phyloP scores from a whole-genome alignment of 2,888 invertebrate species.

The Diogma glabrata region DNA sequence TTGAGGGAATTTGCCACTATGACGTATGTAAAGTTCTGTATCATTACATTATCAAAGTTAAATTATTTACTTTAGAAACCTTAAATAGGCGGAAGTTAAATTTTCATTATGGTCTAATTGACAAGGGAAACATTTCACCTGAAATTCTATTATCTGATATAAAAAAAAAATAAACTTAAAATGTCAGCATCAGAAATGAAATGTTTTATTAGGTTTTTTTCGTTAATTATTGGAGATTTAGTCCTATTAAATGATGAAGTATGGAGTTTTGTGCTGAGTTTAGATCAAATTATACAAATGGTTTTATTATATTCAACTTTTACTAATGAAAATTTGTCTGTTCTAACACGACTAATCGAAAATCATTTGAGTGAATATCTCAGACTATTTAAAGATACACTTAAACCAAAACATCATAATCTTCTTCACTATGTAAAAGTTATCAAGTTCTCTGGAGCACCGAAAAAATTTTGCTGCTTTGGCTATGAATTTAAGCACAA shows the following conservation, averaged over 20 bases:
- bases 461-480: slow-evolving; percentile 11
- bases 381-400: neutral
- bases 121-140: slow-evolving; percentile 12
- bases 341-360: neutral
- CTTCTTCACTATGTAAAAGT: neutral
- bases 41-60: slow-evolving; percentile 16
- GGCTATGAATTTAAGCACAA: slow-evolving; percentile 12
- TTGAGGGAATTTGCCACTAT: slow-evolving; percentile 20
- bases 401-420: neutral
- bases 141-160: slow-evolving; percentile 16
- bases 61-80: slow-evolving; percentile 16
- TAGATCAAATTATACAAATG: neutral
- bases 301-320: neutral
- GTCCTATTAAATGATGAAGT: neutral
- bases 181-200: slow-evolving; percentile 18
- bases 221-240: neutral
- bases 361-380: neutral
- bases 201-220: no score
- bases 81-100: slow-evolving; percentile 18
- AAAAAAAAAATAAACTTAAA: slow-evolving; percentile 16
- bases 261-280: neutral
- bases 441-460: neutral
- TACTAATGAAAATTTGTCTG: neutral
- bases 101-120: slow-evolving; percentile 18
- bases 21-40: slow-evolving; percentile 19